Evolutionary conservation across 1,140 invertebrate genomes (phyloP).

Genomic region (Drosophila auraria): DNA sequence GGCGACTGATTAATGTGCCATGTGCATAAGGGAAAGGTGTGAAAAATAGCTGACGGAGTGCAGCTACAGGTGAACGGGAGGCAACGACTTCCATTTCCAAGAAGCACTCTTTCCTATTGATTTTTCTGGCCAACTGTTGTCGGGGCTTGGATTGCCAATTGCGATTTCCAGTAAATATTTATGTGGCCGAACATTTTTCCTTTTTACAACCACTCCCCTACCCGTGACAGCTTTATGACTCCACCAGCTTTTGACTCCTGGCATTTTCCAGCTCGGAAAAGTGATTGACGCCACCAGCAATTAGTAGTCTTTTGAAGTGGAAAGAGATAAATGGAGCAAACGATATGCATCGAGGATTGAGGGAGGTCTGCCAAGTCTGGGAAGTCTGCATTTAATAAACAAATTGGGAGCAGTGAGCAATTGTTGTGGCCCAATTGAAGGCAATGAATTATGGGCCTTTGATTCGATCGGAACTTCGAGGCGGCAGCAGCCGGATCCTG

Average conservation of each 20-base stretch:
- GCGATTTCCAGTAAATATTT: conserved; percentile 47
- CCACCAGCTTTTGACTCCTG: conserved; percentile 5
- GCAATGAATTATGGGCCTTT: conserved; percentile 40
- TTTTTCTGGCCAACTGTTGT: conserved; percentile 38
- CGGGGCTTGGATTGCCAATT: conserved; percentile 16
- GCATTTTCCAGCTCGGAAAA: conserved; percentile 27
- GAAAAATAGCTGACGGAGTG: conserved; percentile 28
- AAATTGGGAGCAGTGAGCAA: conserved; percentile 64
- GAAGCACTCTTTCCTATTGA: conserved; percentile 41
- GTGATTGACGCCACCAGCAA: conserved; percentile 63
- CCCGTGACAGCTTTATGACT: conserved; percentile 42
- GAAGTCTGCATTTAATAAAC: conserved; percentile 73
- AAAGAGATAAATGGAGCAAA: conserved; percentile 61
- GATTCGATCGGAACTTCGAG: conserved; percentile 36
- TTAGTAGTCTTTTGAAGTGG: conserved; percentile 57
- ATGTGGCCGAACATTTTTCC: conserved; percentile 31
- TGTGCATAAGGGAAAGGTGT: conserved; percentile 47
- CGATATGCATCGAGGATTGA: conserved; percentile 18
- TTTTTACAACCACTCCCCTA: neutral
- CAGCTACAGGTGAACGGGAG: conserved; percentile 10
- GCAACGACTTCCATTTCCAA: conserved; percentile 22
- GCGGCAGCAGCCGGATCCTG: conserved; percentile 20
- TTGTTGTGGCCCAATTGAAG: conserved; percentile 64
- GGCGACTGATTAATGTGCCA: conserved; percentile 50
- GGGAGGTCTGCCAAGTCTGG: neutral